phyloP scores from a whole-genome alignment of 2,888 invertebrate species.

The Adelphocoris suturalis region DNA sequence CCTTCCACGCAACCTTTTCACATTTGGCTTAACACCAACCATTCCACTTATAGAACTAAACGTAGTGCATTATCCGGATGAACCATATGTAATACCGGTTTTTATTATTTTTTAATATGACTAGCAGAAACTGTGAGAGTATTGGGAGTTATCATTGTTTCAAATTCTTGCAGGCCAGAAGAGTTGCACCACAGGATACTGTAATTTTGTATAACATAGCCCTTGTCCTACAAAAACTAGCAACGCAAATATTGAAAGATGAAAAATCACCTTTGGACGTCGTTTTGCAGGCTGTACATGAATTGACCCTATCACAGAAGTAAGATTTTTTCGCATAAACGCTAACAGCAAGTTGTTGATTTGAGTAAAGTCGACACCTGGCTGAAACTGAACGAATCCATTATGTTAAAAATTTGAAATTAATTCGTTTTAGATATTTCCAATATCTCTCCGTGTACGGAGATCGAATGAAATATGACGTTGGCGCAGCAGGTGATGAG shows the following conservation, averaged over 20 bases:
- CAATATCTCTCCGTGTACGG: slow-evolving; percentile 88
- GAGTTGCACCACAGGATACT: slow-evolving; percentile 96
- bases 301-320: slow-evolving; percentile 95
- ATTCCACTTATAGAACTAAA: no score
- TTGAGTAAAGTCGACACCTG: not conserved
- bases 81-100: no score
- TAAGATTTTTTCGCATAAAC: slow-evolving; percentile 78
- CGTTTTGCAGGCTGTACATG: slow-evolving; percentile 95
- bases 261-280: slow-evolving; percentile 93
- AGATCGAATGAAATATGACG: slow-evolving; percentile 88
- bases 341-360: not conserved
- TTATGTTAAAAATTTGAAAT: slow-evolving; percentile 78
- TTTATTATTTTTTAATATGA: no score
- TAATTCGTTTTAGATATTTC: slow-evolving; percentile 82
- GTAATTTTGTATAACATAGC: slow-evolving; percentile 96
- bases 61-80: no score
- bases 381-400: no score
- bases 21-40: no score
- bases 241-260: slow-evolving; percentile 94
- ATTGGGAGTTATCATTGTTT: no score
- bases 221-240: slow-evolving; percentile 92
- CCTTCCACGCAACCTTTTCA: no score
- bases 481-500: slow-evolving; percentile 89
- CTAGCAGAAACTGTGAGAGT: no score
- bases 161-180: slow-evolving; percentile 84